Evolutionary conservation across 2,113 vertebrate species (phyloP).

Genomic region (Progne subis): DNA sequence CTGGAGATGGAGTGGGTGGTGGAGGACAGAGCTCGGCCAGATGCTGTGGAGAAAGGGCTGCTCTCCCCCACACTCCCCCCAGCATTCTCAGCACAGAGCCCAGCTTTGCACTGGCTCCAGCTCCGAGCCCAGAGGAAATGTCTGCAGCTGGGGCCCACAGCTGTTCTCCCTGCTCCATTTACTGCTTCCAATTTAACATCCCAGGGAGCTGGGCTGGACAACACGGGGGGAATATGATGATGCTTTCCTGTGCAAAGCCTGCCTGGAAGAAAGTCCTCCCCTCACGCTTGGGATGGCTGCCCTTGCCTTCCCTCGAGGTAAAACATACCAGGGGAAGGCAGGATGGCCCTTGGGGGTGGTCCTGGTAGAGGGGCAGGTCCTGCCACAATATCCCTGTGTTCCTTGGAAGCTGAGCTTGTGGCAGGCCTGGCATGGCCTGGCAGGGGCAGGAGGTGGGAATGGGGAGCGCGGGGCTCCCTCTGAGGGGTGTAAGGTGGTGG

Average conservation of each 20-base stretch:
- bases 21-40: neutral
- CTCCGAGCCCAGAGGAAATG: conserved; percentile 38
- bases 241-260: neutral
- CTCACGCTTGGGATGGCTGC: fast-evolving
- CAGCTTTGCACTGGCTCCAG: neutral
- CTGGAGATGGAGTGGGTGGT: neutral
- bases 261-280: neutral
- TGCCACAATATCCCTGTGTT: neutral
- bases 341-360: neutral
- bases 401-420: neutral
- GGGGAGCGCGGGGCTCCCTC: fast-evolving
- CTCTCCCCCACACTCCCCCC: neutral
- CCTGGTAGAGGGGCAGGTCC: fast-evolving
- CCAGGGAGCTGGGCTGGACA: neutral
- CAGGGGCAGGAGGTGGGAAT: neutral
- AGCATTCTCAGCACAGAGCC: neutral
- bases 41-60: neutral
- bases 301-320: fast-evolving
- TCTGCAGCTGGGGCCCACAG: conserved; percentile 29
- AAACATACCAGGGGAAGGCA: neutral
- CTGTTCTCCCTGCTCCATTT: neutral
- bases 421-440: fast-evolving
- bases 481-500: neutral
- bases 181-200: conserved; percentile 23
- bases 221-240: neutral